Conservation (phyloP, 2,888 invertebrate species). For the Trissolcus japonicus region DNA sequence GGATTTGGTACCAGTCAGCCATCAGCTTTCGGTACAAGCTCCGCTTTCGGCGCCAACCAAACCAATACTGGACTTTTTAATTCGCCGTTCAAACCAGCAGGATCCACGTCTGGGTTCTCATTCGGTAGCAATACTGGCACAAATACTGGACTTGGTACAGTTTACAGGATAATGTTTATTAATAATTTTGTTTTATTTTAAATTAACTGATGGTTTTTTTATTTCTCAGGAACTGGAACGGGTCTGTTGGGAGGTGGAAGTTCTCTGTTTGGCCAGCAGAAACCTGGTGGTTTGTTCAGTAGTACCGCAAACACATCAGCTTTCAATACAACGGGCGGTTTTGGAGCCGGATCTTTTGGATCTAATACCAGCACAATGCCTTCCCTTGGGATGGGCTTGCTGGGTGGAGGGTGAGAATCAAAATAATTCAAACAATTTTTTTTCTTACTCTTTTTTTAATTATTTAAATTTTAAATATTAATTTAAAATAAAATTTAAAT, state of each 20-base stretch:
- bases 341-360: conserved; percentile 76
- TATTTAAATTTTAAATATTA: no score
- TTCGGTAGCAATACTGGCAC: conserved; percentile 69
- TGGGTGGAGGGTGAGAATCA: conserved; percentile 64
- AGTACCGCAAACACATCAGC: conserved; percentile 73
- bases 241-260: conserved; percentile 72
- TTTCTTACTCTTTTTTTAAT: no score
- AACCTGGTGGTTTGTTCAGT: conserved; percentile 79
- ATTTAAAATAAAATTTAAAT: no score
- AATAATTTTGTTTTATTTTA: neutral
- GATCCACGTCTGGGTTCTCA: conserved; percentile 72
- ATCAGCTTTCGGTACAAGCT: conserved; percentile 50
- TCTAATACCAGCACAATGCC: conserved; percentile 61
- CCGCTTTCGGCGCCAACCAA: conserved; percentile 71
- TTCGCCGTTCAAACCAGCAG: conserved; percentile 76
- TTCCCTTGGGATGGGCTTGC: conserved; percentile 65
- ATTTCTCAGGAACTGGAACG: conserved; percentile 66
- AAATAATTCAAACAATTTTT: neutral
- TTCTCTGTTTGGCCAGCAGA: conserved; percentile 73
- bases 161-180: conserved; percentile 4
- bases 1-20: conserved; percentile 66
- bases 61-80: conserved; percentile 73
- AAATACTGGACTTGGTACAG: conserved; percentile 68
- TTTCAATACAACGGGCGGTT: conserved; percentile 74
- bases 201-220: neutral